Evolutionary conservation across 2,888 invertebrate species (phyloP), one percentile per base, ranked within the genome.

Genomic region (Nomada goodeniana): DNA sequence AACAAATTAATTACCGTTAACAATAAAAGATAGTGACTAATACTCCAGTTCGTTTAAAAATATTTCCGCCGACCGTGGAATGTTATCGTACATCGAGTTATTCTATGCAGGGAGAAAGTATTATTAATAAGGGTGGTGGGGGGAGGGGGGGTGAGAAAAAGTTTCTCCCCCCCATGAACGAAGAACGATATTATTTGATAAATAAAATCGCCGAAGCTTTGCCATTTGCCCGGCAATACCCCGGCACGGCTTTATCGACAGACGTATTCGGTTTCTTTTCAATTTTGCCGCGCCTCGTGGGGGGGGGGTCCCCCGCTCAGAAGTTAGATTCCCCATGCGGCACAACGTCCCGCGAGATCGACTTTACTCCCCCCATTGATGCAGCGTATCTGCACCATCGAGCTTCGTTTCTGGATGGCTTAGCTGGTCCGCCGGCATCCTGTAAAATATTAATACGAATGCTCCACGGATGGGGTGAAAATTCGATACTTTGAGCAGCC

Each of bases 381-480:
- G 73, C 15, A 47, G 60, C 67, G 82, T 63, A 80, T 82, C 82
- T 78, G 73, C 78, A 60, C 85, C 87, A 71, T 80, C 76, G 87
- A 69, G 70, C 85, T 75, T 82, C 82, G 82, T 80, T 75, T 79
- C 77, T 68, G 76, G 76, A 61, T 72, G 86, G 79, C 81, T 76
- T 72, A 67, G 61, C 86, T 68, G 68, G 64, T 69, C 76, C 64
- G 74, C 68, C 78, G 73, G 78, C 61, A 73, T 84, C 87, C 69
- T 79, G 88, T 92, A 85, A 91, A 92, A 90, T 92, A 92, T 92
- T 92, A 91, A 92, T 89, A 89, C 89, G 88, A 88, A 86, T 88
- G 88, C 89, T 84, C 88, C 36, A 83, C 87, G 88, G 89, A 90
- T 86, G 83, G 87, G 88, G 88, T 87, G 90, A 90, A 91, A 91